These are phyloP conservation scores for Ptychadena robeensis DNA, from an alignment of 2,797 vertebrate genomes.

Conservation along the genomic window DNA sequence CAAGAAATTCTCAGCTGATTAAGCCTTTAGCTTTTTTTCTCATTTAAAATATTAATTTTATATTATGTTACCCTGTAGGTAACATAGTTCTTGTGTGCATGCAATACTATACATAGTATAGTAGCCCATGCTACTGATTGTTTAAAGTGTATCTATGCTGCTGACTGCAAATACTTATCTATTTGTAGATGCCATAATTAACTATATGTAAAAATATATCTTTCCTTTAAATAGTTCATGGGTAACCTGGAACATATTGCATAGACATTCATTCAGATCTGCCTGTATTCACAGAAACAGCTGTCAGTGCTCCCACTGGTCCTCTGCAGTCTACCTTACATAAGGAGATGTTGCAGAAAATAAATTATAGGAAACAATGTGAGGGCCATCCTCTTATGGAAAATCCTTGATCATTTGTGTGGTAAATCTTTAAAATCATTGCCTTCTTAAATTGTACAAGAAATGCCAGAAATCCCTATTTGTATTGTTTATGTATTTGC, in stretches of 20 bases:
- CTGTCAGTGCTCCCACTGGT: neutral
- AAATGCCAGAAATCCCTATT: no score
- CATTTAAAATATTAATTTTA: no score
- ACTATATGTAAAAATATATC: neutral
- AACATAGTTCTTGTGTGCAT: no score
- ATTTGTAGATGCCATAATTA: neutral
- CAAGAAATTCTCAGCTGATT: no score
- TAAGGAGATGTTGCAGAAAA: neutral
- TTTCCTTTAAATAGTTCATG: neutral
- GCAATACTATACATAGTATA: no score
- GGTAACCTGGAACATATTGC: conserved; percentile 2
- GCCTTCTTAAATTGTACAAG: no score
- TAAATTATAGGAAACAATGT: neutral
- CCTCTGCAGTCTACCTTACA: conserved; percentile 4
- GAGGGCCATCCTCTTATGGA: neutral
- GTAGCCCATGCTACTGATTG: neutral
- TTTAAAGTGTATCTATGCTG: neutral
- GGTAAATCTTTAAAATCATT: neutral
- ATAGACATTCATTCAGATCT: neutral
- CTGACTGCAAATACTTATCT: neutral
- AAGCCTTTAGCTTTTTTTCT: no score
- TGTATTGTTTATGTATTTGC: neutral
- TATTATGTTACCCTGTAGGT: no score
- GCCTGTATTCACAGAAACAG: neutral
- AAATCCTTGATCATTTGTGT: neutral